Evolutionary conservation across 2,113 vertebrate genomes (phyloP), one percentile per base, ranked within the genome.

Genomic region (Thryonomys swinderianus): DNA sequence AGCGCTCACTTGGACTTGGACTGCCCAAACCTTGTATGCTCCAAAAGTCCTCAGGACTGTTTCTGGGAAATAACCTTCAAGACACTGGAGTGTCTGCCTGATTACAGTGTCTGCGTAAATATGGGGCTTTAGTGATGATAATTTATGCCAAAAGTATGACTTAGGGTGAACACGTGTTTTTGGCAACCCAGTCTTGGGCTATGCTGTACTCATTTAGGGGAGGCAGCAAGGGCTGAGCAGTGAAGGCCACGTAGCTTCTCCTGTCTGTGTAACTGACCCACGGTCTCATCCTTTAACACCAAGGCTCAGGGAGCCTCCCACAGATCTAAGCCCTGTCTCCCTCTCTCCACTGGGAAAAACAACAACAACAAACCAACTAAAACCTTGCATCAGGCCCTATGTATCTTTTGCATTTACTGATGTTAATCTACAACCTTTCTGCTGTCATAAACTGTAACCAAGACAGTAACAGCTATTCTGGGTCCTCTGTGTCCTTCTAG

Each of bases 51-150:
- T 71, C 17, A 87, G 69, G 87, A 87, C 37, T 42, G 82, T 3
- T 79, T 57, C 62, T 88, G 55, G 90, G n/a, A 95, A 92, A 79
- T 92, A 93, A 93, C 62, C 88, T 95, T 59, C 67, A 48, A 53
- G 25, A 14, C 57, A 42, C 30, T 69, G 42, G 32, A 90, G 82
- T 78, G 76, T 62, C 45, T 93, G 82, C 40, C 55, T 91, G 61
- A 30, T 71, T 69, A 64, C 23, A 66, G 30, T 80, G 4, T 67
- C 48, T 86, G 45, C 67, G 62, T 76, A 81, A 27, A 62, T 37
- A 20, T 51, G 62, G 45, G 40, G 53, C 16, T 78, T 92, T 85
- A 89, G 78, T 16, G 53, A 34, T 27, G 79, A 37, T 7, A 79
- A 62, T 66, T 82, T 86, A 83, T 7, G 34, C 42, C 81, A 92